Evolutionary conservation across 2,888 invertebrate species (phyloP).

Genomic region (Heliconius ethilla): DNA sequence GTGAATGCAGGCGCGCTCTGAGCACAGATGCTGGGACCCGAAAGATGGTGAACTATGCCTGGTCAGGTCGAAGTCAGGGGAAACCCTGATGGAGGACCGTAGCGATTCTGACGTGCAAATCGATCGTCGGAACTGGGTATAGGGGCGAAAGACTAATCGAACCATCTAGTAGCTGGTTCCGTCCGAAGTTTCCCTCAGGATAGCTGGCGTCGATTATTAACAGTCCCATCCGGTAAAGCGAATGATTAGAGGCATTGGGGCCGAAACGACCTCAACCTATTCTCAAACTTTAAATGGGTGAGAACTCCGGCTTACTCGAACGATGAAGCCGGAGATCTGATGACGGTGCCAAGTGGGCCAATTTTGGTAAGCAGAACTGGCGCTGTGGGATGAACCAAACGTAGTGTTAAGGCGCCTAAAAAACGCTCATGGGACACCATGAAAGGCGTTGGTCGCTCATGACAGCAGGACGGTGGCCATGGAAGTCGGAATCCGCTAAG

Average conservation of each 20-base stretch:
- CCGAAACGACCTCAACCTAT: conserved; percentile 87
- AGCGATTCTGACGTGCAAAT: conserved; percentile 71
- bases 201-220: conserved; percentile 79
- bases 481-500: conserved; percentile 87
- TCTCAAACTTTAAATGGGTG: conserved; percentile 90
- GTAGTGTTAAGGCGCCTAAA: conserved; percentile 85
- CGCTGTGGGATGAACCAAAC: conserved; percentile 89
- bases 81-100: conserved; percentile 87
- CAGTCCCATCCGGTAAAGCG: conserved; percentile 87
- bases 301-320: conserved; percentile 84
- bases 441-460: conserved; percentile 83
- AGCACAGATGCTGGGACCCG: conserved; percentile 87
- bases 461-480: conserved; percentile 88
- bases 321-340: conserved; percentile 78
- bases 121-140: conserved; percentile 85
- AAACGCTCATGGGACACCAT: conserved; percentile 72
- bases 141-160: conserved; percentile 84
- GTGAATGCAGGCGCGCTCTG: conserved; percentile 78
- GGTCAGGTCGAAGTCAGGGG: conserved; percentile 86
- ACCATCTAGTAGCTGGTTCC: conserved; percentile 88
- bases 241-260: conserved; percentile 88
- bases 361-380: conserved; percentile 91
- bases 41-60: conserved; percentile 88
- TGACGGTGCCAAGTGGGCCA: conserved; percentile 86
- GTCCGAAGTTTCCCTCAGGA: conserved; percentile 89